Percentiles rank a stretch among this genome's conserved stretches.
phyloP scores from a whole-genome alignment of 2,888 invertebrate genomes.

The Adineta ricciae region DNA sequence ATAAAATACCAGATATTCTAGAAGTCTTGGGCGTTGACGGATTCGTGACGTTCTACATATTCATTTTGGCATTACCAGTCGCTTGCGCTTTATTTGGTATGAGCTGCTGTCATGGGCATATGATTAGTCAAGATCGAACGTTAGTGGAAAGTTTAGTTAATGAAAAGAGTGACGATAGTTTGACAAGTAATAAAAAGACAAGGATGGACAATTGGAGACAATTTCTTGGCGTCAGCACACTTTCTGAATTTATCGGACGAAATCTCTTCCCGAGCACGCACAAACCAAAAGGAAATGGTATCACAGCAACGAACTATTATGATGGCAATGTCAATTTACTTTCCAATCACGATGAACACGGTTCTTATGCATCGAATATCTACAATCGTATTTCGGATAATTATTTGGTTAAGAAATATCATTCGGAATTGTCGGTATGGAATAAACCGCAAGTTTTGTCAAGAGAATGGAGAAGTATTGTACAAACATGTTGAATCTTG shows the following conservation, averaged over 20 bases:
- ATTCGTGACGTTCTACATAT: not conserved
- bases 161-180: not conserved
- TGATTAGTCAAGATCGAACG: not conserved
- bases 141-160: not conserved
- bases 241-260: slow-evolving; percentile 59
- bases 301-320: slow-evolving; percentile 58
- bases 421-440: too few relatives aligned
- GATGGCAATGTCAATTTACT: not conserved
- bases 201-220: slow-evolving; percentile 73
- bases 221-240: slow-evolving; percentile 71
- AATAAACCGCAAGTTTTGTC: too few relatives aligned
- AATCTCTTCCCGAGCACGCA: slow-evolving; percentile 76
- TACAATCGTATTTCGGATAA: too few relatives aligned
- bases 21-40: not conserved
- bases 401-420: too few relatives aligned
- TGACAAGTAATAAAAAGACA: slow-evolving; percentile 82
- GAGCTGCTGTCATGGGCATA: not conserved
- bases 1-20: not conserved
- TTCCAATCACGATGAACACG: too few relatives aligned
- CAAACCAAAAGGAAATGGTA: slow-evolving; percentile 69
- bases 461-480: too few relatives aligned
- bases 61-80: not conserved
- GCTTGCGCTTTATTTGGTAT: not conserved
- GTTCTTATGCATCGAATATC: too few relatives aligned
- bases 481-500: too few relatives aligned